Conservation (phyloP, 2,888 invertebrate genomes). For the Mechanitis messenoides region DNA sequence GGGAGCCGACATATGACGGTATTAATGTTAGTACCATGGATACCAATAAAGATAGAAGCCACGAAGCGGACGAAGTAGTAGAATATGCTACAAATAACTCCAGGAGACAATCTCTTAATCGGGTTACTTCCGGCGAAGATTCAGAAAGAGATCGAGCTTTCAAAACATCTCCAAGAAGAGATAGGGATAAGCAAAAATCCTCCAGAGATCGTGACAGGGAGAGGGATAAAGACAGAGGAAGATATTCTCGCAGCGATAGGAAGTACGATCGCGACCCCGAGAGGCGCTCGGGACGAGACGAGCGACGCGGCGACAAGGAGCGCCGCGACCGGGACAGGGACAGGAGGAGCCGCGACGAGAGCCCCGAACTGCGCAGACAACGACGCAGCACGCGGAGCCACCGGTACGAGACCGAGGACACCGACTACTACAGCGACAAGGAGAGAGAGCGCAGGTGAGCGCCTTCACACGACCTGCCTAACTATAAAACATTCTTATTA, state of each 20-base stretch:
- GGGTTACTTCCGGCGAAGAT: constrained; percentile 63
- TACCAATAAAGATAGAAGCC: constrained; percentile 41
- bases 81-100: constrained; percentile 51
- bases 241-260: constrained; percentile 54
- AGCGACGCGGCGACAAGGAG: constrained; percentile 51
- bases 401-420: constrained; percentile 80
- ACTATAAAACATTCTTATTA: not conserved
- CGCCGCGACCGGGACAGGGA: constrained; percentile 44
- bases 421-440: constrained; percentile 81
- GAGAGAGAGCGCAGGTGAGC: constrained; percentile 73
- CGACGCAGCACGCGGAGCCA: constrained; percentile 61
- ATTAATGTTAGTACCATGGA: constrained; percentile 55
- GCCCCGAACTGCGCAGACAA: constrained; percentile 50
- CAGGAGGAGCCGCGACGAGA: constrained; percentile 38
- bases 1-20: constrained; percentile 73
- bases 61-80: constrained; percentile 50
- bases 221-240: constrained; percentile 43
- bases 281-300: constrained; percentile 46
- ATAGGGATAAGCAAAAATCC: constrained; percentile 52
- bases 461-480: not conserved
- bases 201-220: constrained; percentile 49
- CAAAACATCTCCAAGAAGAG: constrained; percentile 57
- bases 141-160: constrained; percentile 62
- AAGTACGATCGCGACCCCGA: constrained; percentile 53
- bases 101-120: constrained; percentile 51